phyloP scores from a whole-genome alignment of 2,113 vertebrate species.

The Nothobranchius kuhntae region DNA sequence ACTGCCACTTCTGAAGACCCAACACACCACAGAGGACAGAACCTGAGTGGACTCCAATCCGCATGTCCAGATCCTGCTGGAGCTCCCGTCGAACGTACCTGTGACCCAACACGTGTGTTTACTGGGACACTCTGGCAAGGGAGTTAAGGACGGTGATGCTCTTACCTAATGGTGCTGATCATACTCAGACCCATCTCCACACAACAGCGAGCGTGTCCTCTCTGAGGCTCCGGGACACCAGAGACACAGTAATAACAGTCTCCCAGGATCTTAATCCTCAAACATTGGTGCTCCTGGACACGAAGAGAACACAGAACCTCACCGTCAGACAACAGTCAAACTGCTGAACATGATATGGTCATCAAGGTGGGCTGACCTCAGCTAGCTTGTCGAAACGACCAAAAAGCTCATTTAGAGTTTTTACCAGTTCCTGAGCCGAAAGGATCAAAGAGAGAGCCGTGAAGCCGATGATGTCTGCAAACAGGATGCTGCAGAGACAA shows the following conservation, averaged over 20 bases:
- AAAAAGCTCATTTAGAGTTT: conserved; percentile 91
- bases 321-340: too few species aligned
- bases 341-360: neutral
- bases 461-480: conserved; percentile 89
- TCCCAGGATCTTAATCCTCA: conserved; percentile 92
- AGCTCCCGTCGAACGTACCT: conserved; percentile 46
- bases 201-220: conserved; percentile 89
- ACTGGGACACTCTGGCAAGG: neutral
- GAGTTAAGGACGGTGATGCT: neutral
- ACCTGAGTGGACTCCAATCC: conserved; percentile 75
- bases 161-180: conserved; percentile 91
- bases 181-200: conserved; percentile 94
- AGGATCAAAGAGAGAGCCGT: conserved; percentile 89
- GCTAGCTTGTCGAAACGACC: conserved; percentile 90
- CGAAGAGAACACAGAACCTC: neutral
- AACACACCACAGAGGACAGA: conserved; percentile 73
- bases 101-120: fast-evolving
- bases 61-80: conserved; percentile 71
- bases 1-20: conserved; percentile 79
- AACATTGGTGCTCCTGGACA: conserved; percentile 81
- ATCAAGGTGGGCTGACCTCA: conserved; percentile 81
- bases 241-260: conserved; percentile 95
- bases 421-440: conserved; percentile 89
- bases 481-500: conserved; percentile 29
- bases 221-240: conserved; percentile 89